These are phyloP conservation scores for Sebastes trivittatus DNA, from an alignment of 2,797 vertebrate species.

Conservation along the genomic window DNA sequence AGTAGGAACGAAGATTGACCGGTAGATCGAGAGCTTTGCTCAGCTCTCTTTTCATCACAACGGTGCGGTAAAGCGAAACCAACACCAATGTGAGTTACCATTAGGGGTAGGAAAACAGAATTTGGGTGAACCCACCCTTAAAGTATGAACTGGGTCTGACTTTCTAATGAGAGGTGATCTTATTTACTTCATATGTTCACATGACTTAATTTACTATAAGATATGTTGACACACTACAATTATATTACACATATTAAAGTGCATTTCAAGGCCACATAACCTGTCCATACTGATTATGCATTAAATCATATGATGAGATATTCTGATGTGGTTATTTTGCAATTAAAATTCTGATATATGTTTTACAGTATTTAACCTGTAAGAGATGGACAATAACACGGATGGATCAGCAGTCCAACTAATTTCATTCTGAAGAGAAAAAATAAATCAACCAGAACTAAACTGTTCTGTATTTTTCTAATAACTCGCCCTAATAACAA, in stretches of 20 bases:
- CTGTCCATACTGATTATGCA: neutral
- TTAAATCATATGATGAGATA: neutral
- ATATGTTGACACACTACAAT: too few species aligned
- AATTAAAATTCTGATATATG: neutral
- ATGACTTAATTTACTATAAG: neutral
- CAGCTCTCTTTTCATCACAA: too few species aligned
- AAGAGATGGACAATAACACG: neutral
- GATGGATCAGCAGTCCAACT: neutral
- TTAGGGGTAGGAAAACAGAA: too few species aligned
- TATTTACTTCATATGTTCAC: neutral
- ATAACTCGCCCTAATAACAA: neutral
- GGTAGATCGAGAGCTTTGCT: too few species aligned
- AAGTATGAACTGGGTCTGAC: neutral
- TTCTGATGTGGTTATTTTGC: neutral
- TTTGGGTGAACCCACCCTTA: too few species aligned
- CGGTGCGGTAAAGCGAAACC: too few species aligned
- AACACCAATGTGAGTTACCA: too few species aligned
- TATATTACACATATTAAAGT: neutral
- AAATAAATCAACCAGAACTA: neutral
- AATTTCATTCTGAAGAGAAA: neutral
- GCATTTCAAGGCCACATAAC: neutral
- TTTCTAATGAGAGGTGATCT: neutral
- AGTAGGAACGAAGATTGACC: too few species aligned
- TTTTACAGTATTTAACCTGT: neutral
- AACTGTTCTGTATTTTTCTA: neutral